A percentile compares a stretch with the other conserved stretches of the same genome.
phyloP scores from a whole-genome alignment of 2,113 vertebrate genomes.

The Sylvietta virens region DNA sequence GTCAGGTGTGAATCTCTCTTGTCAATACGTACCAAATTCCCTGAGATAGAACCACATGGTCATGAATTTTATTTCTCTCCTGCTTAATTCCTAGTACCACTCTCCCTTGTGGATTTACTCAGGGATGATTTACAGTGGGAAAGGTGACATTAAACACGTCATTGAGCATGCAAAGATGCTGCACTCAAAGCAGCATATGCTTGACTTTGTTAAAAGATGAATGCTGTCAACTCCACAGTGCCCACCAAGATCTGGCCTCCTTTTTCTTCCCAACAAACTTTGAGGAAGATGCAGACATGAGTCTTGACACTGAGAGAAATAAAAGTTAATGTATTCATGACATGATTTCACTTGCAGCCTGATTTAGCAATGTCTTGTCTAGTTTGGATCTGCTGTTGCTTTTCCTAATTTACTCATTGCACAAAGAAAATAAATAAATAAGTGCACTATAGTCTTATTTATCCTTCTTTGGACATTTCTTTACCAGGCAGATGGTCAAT shows the following conservation, averaged over 20 bases:
- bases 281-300: slow-evolving; percentile 45
- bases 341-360: slow-evolving; percentile 67
- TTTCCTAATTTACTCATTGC: slow-evolving; percentile 73
- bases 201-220: slow-evolving; percentile 73
- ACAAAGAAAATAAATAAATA: slow-evolving; percentile 81
- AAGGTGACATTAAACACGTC: slow-evolving; percentile 77
- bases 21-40: slow-evolving; percentile 66
- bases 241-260: slow-evolving; percentile 53
- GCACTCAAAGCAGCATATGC: slow-evolving; percentile 69
- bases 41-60: slow-evolving; percentile 67
- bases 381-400: slow-evolving; percentile 65
- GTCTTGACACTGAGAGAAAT: slow-evolving; percentile 62
- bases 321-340: slow-evolving; percentile 61
- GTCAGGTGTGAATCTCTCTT: slow-evolving; percentile 68
- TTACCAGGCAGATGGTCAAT: slow-evolving; percentile 85
- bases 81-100: slow-evolving; percentile 70
- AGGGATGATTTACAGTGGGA: slow-evolving; percentile 74
- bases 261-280: slow-evolving; percentile 61
- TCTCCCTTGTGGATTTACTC: slow-evolving; percentile 71
- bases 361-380: slow-evolving; percentile 72
- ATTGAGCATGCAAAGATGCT: slow-evolving; percentile 75
- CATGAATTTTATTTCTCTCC: slow-evolving; percentile 69
- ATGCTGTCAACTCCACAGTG: slow-evolving; percentile 61
- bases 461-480: slow-evolving; percentile 83
- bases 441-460: slow-evolving; percentile 75